A percentile compares a stretch with the other conserved stretches of the same genome.
These are phyloP conservation scores for Phaethornis superciliosus DNA, from an alignment of 2,113 vertebrate genomes.

Conservation along the genomic window DNA sequence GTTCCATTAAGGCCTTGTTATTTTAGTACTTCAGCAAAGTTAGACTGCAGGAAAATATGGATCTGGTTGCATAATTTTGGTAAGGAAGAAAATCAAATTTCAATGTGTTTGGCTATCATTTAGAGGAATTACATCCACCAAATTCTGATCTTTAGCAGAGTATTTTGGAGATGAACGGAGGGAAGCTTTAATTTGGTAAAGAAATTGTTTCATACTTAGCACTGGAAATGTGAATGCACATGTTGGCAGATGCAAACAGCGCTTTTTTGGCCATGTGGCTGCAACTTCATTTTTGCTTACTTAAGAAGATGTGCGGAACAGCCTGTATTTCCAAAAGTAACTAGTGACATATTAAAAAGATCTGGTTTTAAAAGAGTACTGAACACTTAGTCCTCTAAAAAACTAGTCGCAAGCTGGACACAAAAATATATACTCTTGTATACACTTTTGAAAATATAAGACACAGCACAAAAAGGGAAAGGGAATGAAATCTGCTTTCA, in stretches of 20 bases:
- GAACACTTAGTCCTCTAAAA: background rate
- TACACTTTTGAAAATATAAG: background rate
- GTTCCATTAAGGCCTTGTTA: background rate
- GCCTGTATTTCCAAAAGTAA: background rate
- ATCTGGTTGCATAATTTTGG: background rate
- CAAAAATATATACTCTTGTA: background rate
- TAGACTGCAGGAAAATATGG: background rate
- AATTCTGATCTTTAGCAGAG: background rate
- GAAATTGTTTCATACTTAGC: background rate
- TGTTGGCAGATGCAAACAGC: background rate
- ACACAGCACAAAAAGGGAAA: background rate
- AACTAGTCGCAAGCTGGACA: background rate
- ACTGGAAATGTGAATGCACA: background rate
- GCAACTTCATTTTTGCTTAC: background rate
- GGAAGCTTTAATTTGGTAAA: background rate
- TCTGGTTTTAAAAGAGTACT: background rate
- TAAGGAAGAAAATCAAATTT: background rate
- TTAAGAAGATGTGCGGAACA: background rate
- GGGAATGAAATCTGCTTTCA: background rate
- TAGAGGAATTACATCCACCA: background rate
- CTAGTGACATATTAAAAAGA: background rate
- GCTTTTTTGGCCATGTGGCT: background rate
- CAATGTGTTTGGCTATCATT: background rate
- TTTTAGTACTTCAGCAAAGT: slow-evolving; percentile 23
- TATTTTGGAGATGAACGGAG: background rate